phyloP scores from a whole-genome alignment of 2,797 vertebrate genomes.

The Poeciliopsis turneri region DNA sequence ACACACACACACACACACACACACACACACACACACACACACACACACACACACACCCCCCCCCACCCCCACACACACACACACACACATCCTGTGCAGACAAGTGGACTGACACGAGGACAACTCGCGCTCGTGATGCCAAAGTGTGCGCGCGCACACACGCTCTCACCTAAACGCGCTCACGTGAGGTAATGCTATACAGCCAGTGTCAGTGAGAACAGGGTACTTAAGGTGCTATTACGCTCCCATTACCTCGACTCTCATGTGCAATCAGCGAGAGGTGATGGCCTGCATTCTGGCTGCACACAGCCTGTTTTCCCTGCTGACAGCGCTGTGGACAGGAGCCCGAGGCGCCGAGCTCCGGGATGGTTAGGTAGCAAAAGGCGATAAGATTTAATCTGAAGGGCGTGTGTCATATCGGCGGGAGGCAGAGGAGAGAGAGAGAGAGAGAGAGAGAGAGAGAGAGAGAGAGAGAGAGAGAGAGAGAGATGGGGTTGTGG shows the following conservation, averaged over 20 bases:
- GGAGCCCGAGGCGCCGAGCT: conserved; percentile 51
- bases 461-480: not conserved
- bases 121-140: conserved; percentile 51
- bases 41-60: too few species aligned
- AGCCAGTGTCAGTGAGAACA: conserved; percentile 76
- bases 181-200: conserved; percentile 74
- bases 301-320: conserved; percentile 69
- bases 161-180: conserved; percentile 11
- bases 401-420: conserved; percentile 51
- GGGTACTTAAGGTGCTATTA: conserved; percentile 81
- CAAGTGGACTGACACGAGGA: conserved; percentile 52
- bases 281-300: conserved; percentile 77
- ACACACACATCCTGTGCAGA: conserved; percentile 26
- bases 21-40: too few species aligned
- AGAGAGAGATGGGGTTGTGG: not conserved
- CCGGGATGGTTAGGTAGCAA: conserved; percentile 34
- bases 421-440: conserved; percentile 22
- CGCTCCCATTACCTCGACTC: conserved; percentile 79
- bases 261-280: conserved; percentile 78
- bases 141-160: conserved; percentile 36
- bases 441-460: too few species aligned
- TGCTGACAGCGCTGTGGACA: conserved; percentile 70
- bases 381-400: conserved; percentile 66
- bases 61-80: too few species aligned
- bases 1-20: too few species aligned